Base-by-base conservation (phyloP, 1,140 invertebrate species). In the Drosophila busckii region DNA sequence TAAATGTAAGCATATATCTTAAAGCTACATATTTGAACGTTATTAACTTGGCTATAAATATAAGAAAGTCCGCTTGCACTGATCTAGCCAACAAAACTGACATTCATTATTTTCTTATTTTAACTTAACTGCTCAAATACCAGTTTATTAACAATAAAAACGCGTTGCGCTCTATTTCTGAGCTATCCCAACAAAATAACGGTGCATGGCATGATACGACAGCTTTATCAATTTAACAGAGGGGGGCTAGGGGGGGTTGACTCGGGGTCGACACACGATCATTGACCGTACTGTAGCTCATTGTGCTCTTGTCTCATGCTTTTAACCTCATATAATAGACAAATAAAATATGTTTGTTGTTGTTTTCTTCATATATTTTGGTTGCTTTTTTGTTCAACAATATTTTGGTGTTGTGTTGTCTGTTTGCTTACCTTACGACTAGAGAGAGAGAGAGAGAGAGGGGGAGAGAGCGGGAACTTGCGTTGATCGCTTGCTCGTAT, bases 121-220 rank as follows among this genome's bases (percentile, higher is more conserved):
- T 2, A 16, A 9, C 17, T 0, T 2, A n/a, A 0, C 10, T n/a
- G n/a, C n/a, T n/a, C 10, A 26, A 29, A 68, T 31, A 78, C 68
- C 35, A 56, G 75, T 61, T 82, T 80, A n/a, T n/a, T n/a, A n/a
- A n/a, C n/a, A n/a, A n/a, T n/a, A n/a, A n/a, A n/a, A n/a, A n/a
- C n/a, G 40, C 49, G 56, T 32, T 44, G 38, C 40, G 55, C 62
- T 66, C 52, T 31, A 48, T 69, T 78, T 80, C 55, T 35, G 75
- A 82, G 65, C 75, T 80, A 82, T 80, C 75, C 75, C 75, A 80
- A 80, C 75, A 80, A 69, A 37, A 58, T 75, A 80, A 80, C 75
- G 75, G 75, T 53, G 69, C 9, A 25, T 15, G 19, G 41, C 25
- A 16, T 20, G 28, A 12, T 41, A 19, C 23, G 9, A 20, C 23